phyloP scores from a whole-genome alignment of 2,113 vertebrate genomes.

The Tychaedon coryphoeus region DNA sequence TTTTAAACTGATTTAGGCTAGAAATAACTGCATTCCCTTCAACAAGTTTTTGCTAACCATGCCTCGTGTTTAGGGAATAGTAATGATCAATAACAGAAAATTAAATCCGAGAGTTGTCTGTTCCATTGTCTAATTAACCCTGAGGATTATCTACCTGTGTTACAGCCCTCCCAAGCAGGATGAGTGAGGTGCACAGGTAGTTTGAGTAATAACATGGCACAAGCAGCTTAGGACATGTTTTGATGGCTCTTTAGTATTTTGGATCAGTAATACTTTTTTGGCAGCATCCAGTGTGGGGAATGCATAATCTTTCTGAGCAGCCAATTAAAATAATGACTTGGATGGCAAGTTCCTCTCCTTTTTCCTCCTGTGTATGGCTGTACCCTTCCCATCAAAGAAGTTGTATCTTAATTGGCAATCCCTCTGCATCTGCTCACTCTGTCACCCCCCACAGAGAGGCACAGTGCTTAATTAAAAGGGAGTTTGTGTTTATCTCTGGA shows the following conservation, averaged over 20 bases:
- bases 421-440: slow-evolving; percentile 29
- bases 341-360: slow-evolving; percentile 43
- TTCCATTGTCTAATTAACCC: slow-evolving; percentile 19
- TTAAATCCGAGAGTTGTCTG: not conserved
- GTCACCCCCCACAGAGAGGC: slow-evolving; percentile 32
- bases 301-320: slow-evolving; percentile 41
- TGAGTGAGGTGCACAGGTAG: not conserved
- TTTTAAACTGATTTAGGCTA: not conserved
- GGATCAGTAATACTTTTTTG: slow-evolving; percentile 27
- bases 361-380: slow-evolving; percentile 37
- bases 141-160: not conserved
- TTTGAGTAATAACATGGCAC: not conserved
- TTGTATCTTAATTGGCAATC: slow-evolving; percentile 70
- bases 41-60: not conserved
- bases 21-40: not conserved
- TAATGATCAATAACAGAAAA: not conserved
- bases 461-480: slow-evolving; percentile 59
- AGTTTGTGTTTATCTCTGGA: slow-evolving; percentile 54
- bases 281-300: slow-evolving; percentile 33
- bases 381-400: slow-evolving; percentile 60
- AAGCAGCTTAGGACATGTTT: not conserved
- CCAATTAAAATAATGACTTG: slow-evolving; percentile 70
- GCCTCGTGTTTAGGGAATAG: not conserved
- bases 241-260: slow-evolving; percentile 37
- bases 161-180: not conserved